phyloP scores from a whole-genome alignment of 2,797 vertebrate species.

The Ctenopoma kingsleyae region DNA sequence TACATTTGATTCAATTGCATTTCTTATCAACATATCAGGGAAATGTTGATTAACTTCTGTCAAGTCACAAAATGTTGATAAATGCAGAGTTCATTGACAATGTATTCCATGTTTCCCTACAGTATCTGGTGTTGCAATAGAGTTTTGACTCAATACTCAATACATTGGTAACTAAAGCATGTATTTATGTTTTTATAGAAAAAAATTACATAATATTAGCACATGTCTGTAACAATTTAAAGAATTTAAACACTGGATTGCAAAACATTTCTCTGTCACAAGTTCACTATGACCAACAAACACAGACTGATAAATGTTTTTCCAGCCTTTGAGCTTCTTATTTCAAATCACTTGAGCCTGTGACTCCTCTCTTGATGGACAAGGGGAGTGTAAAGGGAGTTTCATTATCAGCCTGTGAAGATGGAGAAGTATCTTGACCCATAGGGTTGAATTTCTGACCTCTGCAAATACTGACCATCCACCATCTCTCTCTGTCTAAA shows the following conservation, averaged over 20 bases:
- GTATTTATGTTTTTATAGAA: too few relatives aligned
- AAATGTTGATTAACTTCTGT: background rate
- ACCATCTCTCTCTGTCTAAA: conserved; percentile 9
- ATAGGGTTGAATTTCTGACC: conserved; percentile 4
- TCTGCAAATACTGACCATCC: conserved; percentile 6
- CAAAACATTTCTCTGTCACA: too few relatives aligned
- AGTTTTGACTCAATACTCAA: too few relatives aligned
- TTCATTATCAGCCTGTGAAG: conserved; percentile 6
- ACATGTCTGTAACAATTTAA: too few relatives aligned
- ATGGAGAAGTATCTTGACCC: background rate
- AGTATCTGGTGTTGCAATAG: too few relatives aligned
- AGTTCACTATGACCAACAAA: background rate
- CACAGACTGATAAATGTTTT: background rate
- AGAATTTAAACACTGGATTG: too few relatives aligned
- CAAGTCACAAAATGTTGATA: too few relatives aligned
- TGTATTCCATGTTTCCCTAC: too few relatives aligned
- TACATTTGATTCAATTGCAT: background rate
- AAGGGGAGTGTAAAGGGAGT: background rate
- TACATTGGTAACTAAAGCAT: too few relatives aligned
- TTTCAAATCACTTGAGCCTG: background rate
- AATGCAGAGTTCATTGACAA: too few relatives aligned
- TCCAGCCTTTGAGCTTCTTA: background rate
- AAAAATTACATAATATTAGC: too few relatives aligned
- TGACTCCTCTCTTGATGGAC: background rate
- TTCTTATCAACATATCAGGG: background rate